Base-by-base conservation (phyloP, 2,888 invertebrate species). In the Anoncus sp. region DNA sequence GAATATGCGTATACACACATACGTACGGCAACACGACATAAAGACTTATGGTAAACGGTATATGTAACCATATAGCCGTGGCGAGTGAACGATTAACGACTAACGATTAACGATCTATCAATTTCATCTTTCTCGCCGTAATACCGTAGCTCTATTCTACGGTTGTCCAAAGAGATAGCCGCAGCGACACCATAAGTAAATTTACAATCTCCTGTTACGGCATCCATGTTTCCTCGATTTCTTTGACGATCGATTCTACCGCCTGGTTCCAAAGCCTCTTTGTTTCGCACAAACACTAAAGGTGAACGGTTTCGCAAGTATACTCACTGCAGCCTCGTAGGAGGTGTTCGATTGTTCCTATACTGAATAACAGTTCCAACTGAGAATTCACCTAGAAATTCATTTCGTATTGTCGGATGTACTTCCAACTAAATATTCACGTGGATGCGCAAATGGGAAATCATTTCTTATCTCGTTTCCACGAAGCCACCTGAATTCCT, bases 1-100 rank as follows among this genome's bases (percentile, higher is more conserved):
- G 6, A 9, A 35, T 16, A 63, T 63, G 20, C 18, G n/a, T 38
- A 16, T 18, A 35, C 35, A n/a, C 9, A 7, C 16, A 9, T 7
- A 40, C 12, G n/a, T n/a, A 40, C 4, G 4, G 40, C 10, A 45
- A 16, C n/a, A 45, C 10, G 40, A 45, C 45, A 45, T 45, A 16
- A 1, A 18, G 5, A 35, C 35, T 6, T 16, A 31, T 55, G 18
- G 45, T 18, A 55, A 16, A 35, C 6, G 16, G 40, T 20, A 27
- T n/a, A 24, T 20, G 4, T 31, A 3, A 7, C 31, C 31, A 40
- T 45, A 5, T 10, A 16, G 16, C 45, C n/a, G 45, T 45, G 18
- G 45, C 45, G 45, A 45, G n/a, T 45, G 45, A 16, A 45, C 45
- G 45, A 45, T 45, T 45, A 45, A 16, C 45, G 45, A 45, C 45